phyloP scores from a whole-genome alignment of 30 jellyfish, hydroid and myxozoan species.

The Hydractinia echinata region DNA sequence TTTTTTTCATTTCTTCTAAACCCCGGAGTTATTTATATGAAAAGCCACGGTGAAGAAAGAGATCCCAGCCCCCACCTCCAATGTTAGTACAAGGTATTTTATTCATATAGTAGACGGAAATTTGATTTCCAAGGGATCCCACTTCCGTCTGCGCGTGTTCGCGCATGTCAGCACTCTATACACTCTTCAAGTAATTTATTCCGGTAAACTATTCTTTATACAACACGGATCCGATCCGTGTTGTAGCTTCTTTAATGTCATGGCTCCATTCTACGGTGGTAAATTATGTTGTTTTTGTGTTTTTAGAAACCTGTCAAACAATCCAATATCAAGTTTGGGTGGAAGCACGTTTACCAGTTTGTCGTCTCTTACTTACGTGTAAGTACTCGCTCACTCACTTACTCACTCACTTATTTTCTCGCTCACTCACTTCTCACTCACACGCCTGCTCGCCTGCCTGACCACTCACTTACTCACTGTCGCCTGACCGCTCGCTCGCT shows the following conservation, averaged over 20 bases:
- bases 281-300: background rate
- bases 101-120: no score
- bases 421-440: no score
- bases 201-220: no score
- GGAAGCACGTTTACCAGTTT: background rate
- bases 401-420: no score
- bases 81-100: no score
- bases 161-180: background rate
- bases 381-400: background rate
- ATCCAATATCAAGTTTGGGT: background rate
- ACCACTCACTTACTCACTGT: no score
- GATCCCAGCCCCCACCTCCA: no score
- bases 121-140: no score
- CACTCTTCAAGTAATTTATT: background rate
- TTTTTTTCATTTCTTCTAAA: background rate
- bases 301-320: background rate
- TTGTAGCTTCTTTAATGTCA: background rate
- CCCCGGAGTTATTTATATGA: background rate
- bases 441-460: no score
- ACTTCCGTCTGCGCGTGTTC: no score
- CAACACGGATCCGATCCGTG: background rate
- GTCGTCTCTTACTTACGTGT: background rate
- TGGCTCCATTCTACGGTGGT: no score
- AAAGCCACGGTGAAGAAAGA: background rate
- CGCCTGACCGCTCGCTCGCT: no score